Base-by-base conservation (phyloP, 2,888 invertebrate species). In the Myopa testacea region DNA sequence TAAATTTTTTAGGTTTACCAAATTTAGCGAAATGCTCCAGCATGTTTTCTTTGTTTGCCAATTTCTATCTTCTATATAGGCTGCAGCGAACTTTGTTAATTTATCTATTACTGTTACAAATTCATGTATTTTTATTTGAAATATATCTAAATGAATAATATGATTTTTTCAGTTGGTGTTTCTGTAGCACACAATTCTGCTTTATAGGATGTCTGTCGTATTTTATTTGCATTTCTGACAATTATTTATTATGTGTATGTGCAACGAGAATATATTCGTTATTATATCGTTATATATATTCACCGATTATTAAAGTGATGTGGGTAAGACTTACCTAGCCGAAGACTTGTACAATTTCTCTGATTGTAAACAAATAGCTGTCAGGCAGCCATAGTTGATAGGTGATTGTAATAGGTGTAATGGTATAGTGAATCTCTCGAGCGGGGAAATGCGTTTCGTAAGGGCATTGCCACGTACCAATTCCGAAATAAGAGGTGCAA, bases 221-320 rank as follows among this genome's bases (percentile, higher is more conserved):
- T 67, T 80, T 78, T 75, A 73, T 40, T 34, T 52, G 38, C 77
- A 77, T 45, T 72, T 77, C 60, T 78, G 7, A 14, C 72, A 78
- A 16, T 76, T 78, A 73, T 78, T 80, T 68, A 81, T 80, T 19
- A 80, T 79, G 55, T 80, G 78, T 58, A 81, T 81, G 6, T 81
- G 77, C n/a, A n/a, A n/a, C n/a, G n/a, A n/a, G n/a, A n/a, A n/a
- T n/a, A n/a, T n/a, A n/a, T n/a, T n/a, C n/a, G n/a, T n/a, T n/a
- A n/a, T n/a, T n/a, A n/a, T n/a, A n/a, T n/a, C n/a, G n/a, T n/a
- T n/a, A n/a, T n/a, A n/a, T n/a, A n/a, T n/a, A n/a, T n/a, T n/a
- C n/a, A n/a, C n/a, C n/a, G n/a, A n/a, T n/a, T n/a, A n/a, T n/a
- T n/a, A n/a, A n/a, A n/a, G n/a, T n/a, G n/a, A n/a, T n/a, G n/a